Evolutionary conservation across 1,140 invertebrate species (phyloP), one percentile per base, ranked within the genome.

Genomic region (Rhagoletis zephyria): DNA sequence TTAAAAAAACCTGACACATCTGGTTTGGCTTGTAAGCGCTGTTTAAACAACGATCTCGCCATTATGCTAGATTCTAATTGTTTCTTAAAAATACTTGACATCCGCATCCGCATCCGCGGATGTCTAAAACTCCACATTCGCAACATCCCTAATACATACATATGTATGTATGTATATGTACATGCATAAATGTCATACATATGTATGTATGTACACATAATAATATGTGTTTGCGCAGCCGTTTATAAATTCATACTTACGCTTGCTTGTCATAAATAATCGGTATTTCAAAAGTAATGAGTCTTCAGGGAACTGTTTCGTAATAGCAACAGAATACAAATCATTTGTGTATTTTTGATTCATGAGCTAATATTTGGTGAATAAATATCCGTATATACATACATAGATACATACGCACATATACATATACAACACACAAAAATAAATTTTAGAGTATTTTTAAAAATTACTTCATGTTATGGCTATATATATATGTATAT

Each of bases 201-300:
- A 42, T 67, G 9, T 42, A 42, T 67, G 64, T 42, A 9, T 4
- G 9, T 0, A 67, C 65, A 40, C 40, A 14, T 19, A 67, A 3
- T 40, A 60, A 60, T 0, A 40, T 67, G 7, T 14, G 40, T 48
- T 45, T 60, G 59, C 59, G 61, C 61, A 63, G 4, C 16, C 51
- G 51, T 10, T 56, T 56, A 56, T 63, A 63, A 63, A 63, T 56
- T 63, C 14, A 74, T 14, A 74, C 4, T 74, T 5, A n/a, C 3
- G 42, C 12, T 12, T 6, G 67, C 3, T 42, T 74, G 40, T 74
- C 67, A 74, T 74, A 74, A 74, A 74, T 56, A 56, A 45, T 74
- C 10, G 67, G 45, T 74, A 74, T 74, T 74, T 4, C 14, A 16
- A 10, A 74, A 74, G 67, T 74, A 74, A 74, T 74, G 67, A 74